Evolutionary conservation across 1,140 invertebrate species (phyloP).

Genomic region (Nasonia giraulti): DNA sequence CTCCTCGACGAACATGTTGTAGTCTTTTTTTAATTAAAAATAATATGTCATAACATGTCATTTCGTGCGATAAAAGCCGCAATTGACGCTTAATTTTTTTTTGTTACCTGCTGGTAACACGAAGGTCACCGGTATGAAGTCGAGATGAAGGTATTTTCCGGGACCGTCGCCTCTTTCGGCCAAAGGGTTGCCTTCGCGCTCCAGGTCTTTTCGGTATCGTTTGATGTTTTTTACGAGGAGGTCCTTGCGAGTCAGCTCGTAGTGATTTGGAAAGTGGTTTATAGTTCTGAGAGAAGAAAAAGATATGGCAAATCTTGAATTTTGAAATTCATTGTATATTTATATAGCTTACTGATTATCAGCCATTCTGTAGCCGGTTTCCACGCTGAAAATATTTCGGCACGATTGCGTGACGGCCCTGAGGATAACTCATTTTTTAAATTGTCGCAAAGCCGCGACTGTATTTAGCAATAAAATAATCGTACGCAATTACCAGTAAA

Average conservation of each 20-base stretch:
- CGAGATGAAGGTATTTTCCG: conserved; percentile 86
- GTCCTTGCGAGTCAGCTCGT: conserved; percentile 95
- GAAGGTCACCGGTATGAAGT: conserved; percentile 95
- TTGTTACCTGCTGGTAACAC: conserved; percentile 86
- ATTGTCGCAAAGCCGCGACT: too few species aligned
- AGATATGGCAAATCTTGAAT: conserved; percentile 56
- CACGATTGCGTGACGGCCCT: conserved; percentile 93
- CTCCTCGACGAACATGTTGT: conserved; percentile 97
- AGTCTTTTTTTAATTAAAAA: conserved; percentile 76
- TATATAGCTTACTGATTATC: conserved; percentile 86
- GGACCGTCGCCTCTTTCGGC: conserved; percentile 86
- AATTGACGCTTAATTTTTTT: background rate
- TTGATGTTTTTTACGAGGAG: conserved; percentile 97
- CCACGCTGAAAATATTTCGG: conserved; percentile 92
- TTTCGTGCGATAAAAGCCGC: conserved; percentile 2
- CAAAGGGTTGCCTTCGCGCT: conserved; percentile 90
- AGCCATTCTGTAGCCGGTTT: conserved; percentile 92
- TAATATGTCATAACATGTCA: background rate
- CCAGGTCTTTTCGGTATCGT: conserved; percentile 92
- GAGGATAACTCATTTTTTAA: conserved; percentile 36
- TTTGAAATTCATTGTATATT: conserved; percentile 29
- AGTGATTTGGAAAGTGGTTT: conserved; percentile 96
- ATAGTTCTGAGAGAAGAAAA: conserved; percentile 78
- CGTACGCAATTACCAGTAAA: conserved; percentile 84
- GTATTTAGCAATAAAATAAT: too few species aligned